Evolutionary conservation across 1,140 invertebrate genomes (phyloP).

Genomic region (Magallana gigas): DNA sequence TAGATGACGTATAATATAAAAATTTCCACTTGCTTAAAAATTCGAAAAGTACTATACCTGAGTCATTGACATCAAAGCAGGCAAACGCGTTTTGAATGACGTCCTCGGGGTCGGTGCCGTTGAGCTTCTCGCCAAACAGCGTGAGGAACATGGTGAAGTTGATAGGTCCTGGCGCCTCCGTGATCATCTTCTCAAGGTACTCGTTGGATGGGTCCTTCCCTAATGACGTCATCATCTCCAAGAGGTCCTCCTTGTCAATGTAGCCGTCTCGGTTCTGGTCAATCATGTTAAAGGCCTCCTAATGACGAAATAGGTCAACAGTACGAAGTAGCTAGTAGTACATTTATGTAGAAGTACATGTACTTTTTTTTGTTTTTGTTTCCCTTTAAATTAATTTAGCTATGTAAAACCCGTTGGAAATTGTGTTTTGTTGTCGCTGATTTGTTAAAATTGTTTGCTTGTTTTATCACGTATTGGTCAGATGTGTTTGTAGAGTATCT

Average conservation of each 20-base stretch:
- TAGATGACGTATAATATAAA: too few relatives aligned
- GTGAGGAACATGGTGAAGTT: constrained; percentile 85
- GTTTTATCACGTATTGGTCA: too few relatives aligned
- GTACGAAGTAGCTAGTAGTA: too few relatives aligned
- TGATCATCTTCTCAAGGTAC: constrained; percentile 82
- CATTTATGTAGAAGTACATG: too few relatives aligned
- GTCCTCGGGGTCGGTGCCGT: constrained; percentile 84
- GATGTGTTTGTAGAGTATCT: too few relatives aligned
- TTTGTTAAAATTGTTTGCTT: too few relatives aligned
- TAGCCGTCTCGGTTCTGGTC: constrained; percentile 96
- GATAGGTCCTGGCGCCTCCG: constrained; percentile 84
- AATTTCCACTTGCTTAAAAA: not conserved
- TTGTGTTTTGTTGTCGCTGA: too few relatives aligned
- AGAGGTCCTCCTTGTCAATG: constrained; percentile 98
- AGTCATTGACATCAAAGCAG: constrained; percentile 36
- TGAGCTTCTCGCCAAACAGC: constrained; percentile 83
- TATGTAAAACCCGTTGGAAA: too few relatives aligned
- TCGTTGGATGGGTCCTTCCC: constrained; percentile 82
- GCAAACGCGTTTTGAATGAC: constrained; percentile 59
- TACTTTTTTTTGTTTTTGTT: too few relatives aligned
- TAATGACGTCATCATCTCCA: constrained; percentile 99
- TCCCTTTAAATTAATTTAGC: too few relatives aligned
- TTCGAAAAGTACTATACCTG: not conserved
- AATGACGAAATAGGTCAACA: not conserved
- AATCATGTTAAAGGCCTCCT: constrained; percentile 99